These are phyloP conservation scores for Vanessa tameamea DNA, from an alignment of 1,140 invertebrate species.

Conservation along the genomic window DNA sequence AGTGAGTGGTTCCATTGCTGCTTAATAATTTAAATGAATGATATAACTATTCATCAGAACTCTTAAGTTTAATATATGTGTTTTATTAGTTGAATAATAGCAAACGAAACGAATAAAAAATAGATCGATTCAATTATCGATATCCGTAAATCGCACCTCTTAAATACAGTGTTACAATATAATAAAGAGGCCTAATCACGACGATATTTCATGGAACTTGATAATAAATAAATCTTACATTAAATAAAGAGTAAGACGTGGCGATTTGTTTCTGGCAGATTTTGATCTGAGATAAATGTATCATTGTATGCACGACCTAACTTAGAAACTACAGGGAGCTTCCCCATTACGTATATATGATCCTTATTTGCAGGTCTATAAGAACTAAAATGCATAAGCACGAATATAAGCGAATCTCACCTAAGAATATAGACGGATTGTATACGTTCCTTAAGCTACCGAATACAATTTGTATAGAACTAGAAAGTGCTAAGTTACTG, in stretches of 20 bases:
- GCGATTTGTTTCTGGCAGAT: slow-evolving; percentile 63
- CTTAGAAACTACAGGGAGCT: slow-evolving; percentile 22
- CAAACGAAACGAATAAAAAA: background rate
- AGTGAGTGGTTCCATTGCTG: too few relatives aligned
- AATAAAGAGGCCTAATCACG: background rate
- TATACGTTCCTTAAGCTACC: slow-evolving; percentile 9
- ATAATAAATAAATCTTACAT: slow-evolving; percentile 17
- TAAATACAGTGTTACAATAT: background rate
- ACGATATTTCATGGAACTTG: background rate
- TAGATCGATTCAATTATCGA: slow-evolving; percentile 1
- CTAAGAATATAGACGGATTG: slow-evolving; percentile 20
- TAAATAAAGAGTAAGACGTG: slow-evolving; percentile 39
- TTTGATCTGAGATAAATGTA: slow-evolving; percentile 63
- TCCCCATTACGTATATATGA: background rate
- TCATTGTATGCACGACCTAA: slow-evolving; percentile 52
- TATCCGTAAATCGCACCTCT: background rate
- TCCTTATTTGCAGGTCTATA: background rate
- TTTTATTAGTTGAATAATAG: background rate
- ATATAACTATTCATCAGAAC: background rate
- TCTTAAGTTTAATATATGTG: background rate
- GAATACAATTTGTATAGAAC: background rate
- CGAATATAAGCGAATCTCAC: background rate
- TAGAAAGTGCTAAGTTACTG: slow-evolving; percentile 15
- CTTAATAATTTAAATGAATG: too few relatives aligned
- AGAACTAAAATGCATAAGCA: background rate